These are phyloP conservation scores for Gambusia yucatana DNA, from an alignment of 2,797 vertebrate genomes.

Conservation along the genomic window DNA sequence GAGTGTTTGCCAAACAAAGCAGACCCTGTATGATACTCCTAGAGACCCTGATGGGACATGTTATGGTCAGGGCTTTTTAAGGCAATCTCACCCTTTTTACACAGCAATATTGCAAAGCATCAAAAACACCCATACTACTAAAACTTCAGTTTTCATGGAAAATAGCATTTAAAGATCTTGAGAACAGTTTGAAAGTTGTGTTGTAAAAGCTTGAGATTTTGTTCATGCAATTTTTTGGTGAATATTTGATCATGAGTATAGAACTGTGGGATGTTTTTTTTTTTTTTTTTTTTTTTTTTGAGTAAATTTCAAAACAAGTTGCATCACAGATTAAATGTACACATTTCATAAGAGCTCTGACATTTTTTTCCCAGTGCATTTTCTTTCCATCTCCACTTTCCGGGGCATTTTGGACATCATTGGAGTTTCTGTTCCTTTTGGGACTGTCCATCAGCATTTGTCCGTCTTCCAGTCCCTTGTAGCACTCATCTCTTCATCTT, in stretches of 20 bases:
- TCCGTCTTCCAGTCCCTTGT: conserved; percentile 12
- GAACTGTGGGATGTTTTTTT: background rate
- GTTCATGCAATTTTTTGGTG: background rate
- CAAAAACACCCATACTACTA: conserved; percentile 34
- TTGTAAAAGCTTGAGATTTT: background rate
- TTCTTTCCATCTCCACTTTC: conserved; percentile 2
- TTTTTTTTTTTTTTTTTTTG: background rate
- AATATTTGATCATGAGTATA: background rate
- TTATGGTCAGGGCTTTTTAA: conserved; percentile 24
- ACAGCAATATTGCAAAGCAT: conserved; percentile 28
- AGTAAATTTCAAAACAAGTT: background rate
- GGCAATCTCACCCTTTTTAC: conserved; percentile 31
- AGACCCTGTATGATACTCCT: conserved; percentile 30
- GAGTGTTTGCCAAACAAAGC: conserved; percentile 31
- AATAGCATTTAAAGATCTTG: conserved; percentile 13
- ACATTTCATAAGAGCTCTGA: background rate
- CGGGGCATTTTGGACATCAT: conserved; percentile 1
- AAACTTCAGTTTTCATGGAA: conserved; percentile 7
- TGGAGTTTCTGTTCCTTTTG: conserved; percentile 2
- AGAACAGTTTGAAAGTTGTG: conserved; percentile 26
- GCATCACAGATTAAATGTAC: background rate
- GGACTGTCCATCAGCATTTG: conserved; percentile 12
- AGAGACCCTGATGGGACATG: conserved; percentile 32
- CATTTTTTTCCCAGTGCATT: background rate
- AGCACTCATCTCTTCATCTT: conserved; percentile 15